Evolutionary conservation across 2,797 vertebrate genomes (phyloP).

Genomic region (Silurus lanzhouensis): DNA sequence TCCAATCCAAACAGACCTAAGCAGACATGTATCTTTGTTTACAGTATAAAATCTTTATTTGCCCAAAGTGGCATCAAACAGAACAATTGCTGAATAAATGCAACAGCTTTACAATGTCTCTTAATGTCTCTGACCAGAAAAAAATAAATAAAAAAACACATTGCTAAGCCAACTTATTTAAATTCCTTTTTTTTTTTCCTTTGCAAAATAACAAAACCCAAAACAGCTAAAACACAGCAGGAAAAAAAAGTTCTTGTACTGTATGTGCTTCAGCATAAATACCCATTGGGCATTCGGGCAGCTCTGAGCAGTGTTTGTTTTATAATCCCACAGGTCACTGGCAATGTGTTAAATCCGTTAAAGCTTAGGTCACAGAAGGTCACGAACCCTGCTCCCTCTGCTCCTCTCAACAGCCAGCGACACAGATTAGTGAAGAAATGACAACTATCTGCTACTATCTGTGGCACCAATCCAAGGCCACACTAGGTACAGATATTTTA

Average conservation of each 20-base stretch:
- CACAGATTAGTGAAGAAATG: slow-evolving; percentile 44
- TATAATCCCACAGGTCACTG: slow-evolving; percentile 56
- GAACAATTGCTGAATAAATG: slow-evolving; percentile 53
- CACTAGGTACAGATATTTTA: slow-evolving; percentile 36
- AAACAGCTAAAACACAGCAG: slow-evolving; percentile 45
- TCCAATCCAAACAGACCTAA: not conserved
- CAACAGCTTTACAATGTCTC: not conserved
- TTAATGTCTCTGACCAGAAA: slow-evolving; percentile 13
- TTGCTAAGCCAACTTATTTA: slow-evolving; percentile 31
- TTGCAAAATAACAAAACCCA: slow-evolving; percentile 27
- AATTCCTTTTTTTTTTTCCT: not conserved
- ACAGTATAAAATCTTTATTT: slow-evolving; percentile 37
- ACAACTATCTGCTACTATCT: slow-evolving; percentile 45
- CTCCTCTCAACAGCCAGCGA: slow-evolving; percentile 46
- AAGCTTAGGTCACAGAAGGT: slow-evolving; percentile 55
- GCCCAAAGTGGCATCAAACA: slow-evolving; percentile 20
- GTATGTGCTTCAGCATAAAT: slow-evolving; percentile 47
- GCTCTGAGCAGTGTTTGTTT: slow-evolving; percentile 56
- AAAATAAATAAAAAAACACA: slow-evolving; percentile 27
- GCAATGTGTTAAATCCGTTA: slow-evolving; percentile 62
- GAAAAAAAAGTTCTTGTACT: slow-evolving; percentile 33
- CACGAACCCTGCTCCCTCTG: slow-evolving; percentile 53
- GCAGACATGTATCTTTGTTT: not conserved
- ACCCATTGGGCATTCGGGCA: slow-evolving; percentile 43
- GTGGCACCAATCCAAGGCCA: slow-evolving; percentile 44